phyloP scores from a whole-genome alignment of 37 sponge, comb jelly and placozoan genomes.

The Hormiphora californensis region DNA sequence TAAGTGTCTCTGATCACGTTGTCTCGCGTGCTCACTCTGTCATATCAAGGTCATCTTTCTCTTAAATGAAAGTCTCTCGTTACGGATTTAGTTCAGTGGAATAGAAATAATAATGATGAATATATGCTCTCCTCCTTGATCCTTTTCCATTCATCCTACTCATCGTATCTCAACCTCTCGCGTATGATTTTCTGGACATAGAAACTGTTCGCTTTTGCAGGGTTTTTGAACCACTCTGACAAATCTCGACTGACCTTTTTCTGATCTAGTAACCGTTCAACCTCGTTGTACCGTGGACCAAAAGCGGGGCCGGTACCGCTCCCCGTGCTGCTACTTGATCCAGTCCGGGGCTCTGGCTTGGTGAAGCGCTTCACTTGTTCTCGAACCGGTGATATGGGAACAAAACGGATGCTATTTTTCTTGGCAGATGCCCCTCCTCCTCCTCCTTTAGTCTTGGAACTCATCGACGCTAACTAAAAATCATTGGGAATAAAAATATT shows the following conservation, averaged over 20 bases:
- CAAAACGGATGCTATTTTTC: too few relatives aligned
- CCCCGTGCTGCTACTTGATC: neutral
- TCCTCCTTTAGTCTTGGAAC: too few relatives aligned
- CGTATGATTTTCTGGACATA: constrained; percentile 31
- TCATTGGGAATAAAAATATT: too few relatives aligned
- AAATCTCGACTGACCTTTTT: constrained; percentile 41
- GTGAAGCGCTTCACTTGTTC: constrained; percentile 12
- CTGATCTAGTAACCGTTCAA: constrained; percentile 42
- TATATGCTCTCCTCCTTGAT: neutral
- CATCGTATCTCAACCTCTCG: constrained; percentile 38
- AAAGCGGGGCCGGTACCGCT: too few relatives aligned
- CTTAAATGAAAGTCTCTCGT: neutral
- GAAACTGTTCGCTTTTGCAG: neutral
- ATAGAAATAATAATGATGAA: too few relatives aligned
- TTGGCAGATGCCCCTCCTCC: too few relatives aligned
- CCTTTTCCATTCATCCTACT: constrained; percentile 45
- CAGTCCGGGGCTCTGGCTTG: neutral
- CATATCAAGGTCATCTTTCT: neutral
- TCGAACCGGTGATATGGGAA: constrained; percentile 45
- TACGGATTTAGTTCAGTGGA: neutral
- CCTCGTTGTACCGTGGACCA: constrained; percentile 54
- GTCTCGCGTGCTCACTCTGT: too few relatives aligned
- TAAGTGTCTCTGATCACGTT: neutral
- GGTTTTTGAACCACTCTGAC: constrained; percentile 51
- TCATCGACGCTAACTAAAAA: too few relatives aligned